These are phyloP conservation scores for Caenorhabditis sp. DNA, from an alignment of 2,888 invertebrate species.

Conservation along the genomic window DNA sequence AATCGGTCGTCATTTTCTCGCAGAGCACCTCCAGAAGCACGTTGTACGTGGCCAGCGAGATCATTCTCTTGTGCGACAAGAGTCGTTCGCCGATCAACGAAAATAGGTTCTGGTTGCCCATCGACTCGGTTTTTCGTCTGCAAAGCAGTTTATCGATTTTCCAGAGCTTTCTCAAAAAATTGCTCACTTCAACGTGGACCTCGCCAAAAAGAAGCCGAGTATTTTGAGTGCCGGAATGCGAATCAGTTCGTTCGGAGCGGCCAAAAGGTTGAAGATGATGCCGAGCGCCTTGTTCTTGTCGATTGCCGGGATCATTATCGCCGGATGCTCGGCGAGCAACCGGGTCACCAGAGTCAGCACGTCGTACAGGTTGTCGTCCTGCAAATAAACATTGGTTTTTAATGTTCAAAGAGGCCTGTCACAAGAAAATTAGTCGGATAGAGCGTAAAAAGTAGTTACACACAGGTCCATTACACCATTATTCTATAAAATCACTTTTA, in stretches of 20 bases:
- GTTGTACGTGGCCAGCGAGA: constrained; percentile 96
- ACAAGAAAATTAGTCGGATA: too few species aligned
- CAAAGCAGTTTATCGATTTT: too few species aligned
- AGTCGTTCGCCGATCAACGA: constrained; percentile 94
- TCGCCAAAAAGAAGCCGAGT: constrained; percentile 95
- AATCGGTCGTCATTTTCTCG: constrained; percentile 95
- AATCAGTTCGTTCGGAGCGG: constrained; percentile 95
- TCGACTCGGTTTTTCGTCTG: constrained; percentile 98
- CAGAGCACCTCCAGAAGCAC: constrained; percentile 93
- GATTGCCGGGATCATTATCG: constrained; percentile 87
- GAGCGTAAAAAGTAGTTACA: too few species aligned
- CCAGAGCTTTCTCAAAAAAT: too few species aligned
- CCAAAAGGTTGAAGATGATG: constrained; percentile 95
- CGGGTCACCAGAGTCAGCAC: constrained; percentile 96
- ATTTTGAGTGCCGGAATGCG: constrained; percentile 95
- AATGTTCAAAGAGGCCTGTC: too few species aligned
- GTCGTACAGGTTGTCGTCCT: constrained; percentile 98
- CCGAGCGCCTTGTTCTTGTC: constrained; percentile 90
- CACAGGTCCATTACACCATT: too few species aligned
- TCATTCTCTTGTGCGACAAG: constrained; percentile 89
- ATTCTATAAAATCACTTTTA: too few species aligned
- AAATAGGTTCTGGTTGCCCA: constrained; percentile 98
- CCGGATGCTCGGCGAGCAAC: constrained; percentile 97
- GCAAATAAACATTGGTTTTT: too few species aligned
- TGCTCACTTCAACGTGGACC: constrained; percentile 96